phyloP scores from a whole-genome alignment of 2,797 vertebrate genomes.

The Odontamblyopus lacepedii region DNA sequence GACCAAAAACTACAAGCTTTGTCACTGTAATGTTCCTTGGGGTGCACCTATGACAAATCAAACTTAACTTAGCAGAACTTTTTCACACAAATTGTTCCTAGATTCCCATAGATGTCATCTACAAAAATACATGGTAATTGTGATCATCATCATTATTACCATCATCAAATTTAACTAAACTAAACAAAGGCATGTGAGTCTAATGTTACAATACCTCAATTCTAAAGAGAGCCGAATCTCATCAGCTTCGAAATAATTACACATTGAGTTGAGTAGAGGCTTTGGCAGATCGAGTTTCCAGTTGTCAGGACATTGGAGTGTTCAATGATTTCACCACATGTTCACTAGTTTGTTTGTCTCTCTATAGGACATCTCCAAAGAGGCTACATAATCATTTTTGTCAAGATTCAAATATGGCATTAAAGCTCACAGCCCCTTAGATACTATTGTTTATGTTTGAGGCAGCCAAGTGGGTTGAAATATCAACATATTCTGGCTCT shows the following conservation, averaged over 20 bases:
- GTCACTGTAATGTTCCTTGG: background rate
- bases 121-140: too few relatives aligned
- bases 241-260: constrained; percentile 10
- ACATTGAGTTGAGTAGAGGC: background rate
- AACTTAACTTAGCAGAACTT: too few relatives aligned
- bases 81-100: too few relatives aligned
- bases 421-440: background rate
- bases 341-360: constrained; percentile 9
- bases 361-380: background rate
- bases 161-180: background rate
- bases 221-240: background rate
- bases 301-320: constrained; percentile 1
- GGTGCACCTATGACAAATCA: too few relatives aligned
- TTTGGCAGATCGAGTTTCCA: constrained; percentile 11
- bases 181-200: background rate
- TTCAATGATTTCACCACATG: constrained; percentile 4
- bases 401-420: constrained; percentile 8
- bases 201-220: background rate
- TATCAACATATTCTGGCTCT: background rate
- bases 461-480: constrained; percentile 1
- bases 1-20: background rate
- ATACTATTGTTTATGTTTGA: constrained; percentile 2
- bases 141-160: too few relatives aligned
- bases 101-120: too few relatives aligned
- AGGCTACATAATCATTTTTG: constrained; percentile 6